These are phyloP conservation scores for Sphaeridia pumilis DNA, from an alignment of 2,888 invertebrate genomes.

Conservation along the genomic window DNA sequence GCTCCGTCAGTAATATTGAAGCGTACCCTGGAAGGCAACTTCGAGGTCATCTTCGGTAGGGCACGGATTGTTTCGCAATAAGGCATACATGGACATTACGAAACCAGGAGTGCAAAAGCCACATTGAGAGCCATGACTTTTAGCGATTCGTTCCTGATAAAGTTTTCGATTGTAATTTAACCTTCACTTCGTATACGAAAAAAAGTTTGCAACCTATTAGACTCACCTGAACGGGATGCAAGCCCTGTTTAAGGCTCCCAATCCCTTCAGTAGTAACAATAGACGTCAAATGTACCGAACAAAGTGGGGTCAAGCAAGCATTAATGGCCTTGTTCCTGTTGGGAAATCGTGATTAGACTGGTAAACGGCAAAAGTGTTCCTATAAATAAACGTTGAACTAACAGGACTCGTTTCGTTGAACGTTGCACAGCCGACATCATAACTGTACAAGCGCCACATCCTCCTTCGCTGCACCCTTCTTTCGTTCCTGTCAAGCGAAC, in stretches of 20 bases:
- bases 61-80: conserved; percentile 59
- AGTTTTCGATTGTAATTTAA: not conserved
- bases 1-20: too few relatives aligned
- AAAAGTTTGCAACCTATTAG: not conserved
- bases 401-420: conserved; percentile 12
- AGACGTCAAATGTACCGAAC: conserved; percentile 73
- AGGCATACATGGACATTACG: conserved; percentile 92
- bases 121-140: conserved; percentile 87
- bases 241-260: conserved; percentile 58
- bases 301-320: conserved; percentile 78
- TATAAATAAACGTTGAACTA: too few relatives aligned
- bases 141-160: conserved; percentile 72
- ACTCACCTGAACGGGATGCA: conserved; percentile 64
- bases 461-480: conserved; percentile 85
- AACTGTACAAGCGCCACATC: conserved; percentile 90
- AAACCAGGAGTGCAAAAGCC: conserved; percentile 94
- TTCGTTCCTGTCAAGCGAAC: conserved; percentile 56
- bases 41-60: conserved; percentile 67
- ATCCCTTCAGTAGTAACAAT: conserved; percentile 87
- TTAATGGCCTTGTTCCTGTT: conserved; percentile 71
- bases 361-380: too few relatives aligned
- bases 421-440: conserved; percentile 71
- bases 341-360: too few relatives aligned
- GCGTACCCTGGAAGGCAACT: conserved; percentile 64
- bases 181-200: not conserved